Evolutionary conservation across 2,113 vertebrate species (phyloP), one percentile per base, ranked within the genome.

Genomic region (Xenus cinereus): DNA sequence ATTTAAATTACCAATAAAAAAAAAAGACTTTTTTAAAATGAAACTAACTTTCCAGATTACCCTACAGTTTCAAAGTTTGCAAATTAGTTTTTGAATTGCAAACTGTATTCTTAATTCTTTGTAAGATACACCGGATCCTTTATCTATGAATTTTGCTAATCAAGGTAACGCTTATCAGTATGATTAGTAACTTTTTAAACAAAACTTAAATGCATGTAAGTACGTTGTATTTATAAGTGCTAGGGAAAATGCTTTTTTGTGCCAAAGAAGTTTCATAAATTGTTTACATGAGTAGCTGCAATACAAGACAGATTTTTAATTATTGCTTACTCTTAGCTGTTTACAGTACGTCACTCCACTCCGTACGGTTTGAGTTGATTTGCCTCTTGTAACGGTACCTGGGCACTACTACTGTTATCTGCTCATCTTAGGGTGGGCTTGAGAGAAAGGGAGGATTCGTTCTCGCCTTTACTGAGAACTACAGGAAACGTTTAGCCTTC

Each of bases 181-280:
- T 18, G 39, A 79, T 91, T 45, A 85, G 89, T 90, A 89, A 91
- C 84, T 95, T 96, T 96, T 90, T 96, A 91, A 96, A 96, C 46
- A 71, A 63, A 91, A 73, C 71, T 88, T 67, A 84, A 85, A 80
- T 86, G 95, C 90, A 95, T 96, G 96, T 77, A 95, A 90, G 88
- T 91, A 87, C n/a, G 6, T 90, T 90, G 90, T 94, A 96, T 84
- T 96, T 96, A 88, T 90, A 95, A 96, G 79, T 89, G 93, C 87
- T 96, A 89, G 91, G 95, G 94, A 97, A 97, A 90, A 97, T 91
- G 96, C 97, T 97, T 96, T 97, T 96, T 97, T 98, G 98, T 98
- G 98, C 98, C 98, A 98, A 98, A 98, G 98, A 98, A 96, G 72
- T 98, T 98, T 98, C 97, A 94, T 97, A 97, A 75, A 87, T 97